Base-by-base conservation (phyloP, 1,140 invertebrate species). In the Listronotus oregonensis region DNA sequence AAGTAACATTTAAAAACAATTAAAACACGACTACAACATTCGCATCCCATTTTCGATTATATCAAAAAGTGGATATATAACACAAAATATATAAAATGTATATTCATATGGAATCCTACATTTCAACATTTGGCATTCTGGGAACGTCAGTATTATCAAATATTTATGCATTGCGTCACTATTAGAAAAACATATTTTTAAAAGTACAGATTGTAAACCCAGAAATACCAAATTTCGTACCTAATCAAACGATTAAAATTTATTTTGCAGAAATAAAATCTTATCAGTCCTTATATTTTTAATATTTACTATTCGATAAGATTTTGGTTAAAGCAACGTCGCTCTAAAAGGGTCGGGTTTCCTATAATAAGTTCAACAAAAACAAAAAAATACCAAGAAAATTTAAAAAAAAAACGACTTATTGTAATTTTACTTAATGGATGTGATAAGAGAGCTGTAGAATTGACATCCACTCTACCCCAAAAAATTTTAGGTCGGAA, bases 1-100 rank as follows among this genome's bases (percentile, higher is more conserved):
- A 67, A 61, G 62, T 62, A 62, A 59, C 49, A 64, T 64, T 70
- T 70, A 15, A 46, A 59, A 58, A 64, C 56, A 64, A 40, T 32
- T 50, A 71, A 71, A 68, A 71, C 54, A 60, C 44, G 40, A 55
- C 42, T 43, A 55, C 51, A 46, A 52, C 61, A 54, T 42, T 40
- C 32, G 14, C 32, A 39, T 27, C 21, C 15, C 15, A 14, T 15
- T 31, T 44, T 39, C 34, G 15, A 43, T 61, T 42, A 43, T 15
- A 40, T 46, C 39, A 39, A 42, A 51, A 43, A 12, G 6, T 39
- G 32, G n/a, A n/a, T n/a, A 44, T 31, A 18, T 34, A 65, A 54
- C 34, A 43, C 18, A 31, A 51, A 49, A 58, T 54, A 31, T 15
- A 11, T 50, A 50, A 50, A 49, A 11, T 27, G 15, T 40, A 12